Base-by-base conservation (phyloP, 2,113 vertebrate genomes). In the Onychorhynchus coronatus region DNA sequence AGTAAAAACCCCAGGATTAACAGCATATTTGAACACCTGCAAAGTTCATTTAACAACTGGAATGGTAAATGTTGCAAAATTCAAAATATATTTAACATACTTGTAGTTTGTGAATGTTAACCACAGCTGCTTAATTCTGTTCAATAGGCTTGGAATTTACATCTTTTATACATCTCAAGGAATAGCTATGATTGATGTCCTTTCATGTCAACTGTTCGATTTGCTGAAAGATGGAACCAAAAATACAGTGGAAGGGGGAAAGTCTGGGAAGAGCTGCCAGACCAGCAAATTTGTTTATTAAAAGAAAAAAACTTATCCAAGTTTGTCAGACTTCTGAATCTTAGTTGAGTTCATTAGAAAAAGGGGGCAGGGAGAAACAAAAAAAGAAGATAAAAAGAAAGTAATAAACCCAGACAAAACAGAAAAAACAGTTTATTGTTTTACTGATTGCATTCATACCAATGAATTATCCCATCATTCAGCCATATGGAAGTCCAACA, bases 21-120 rank as follows among this genome's bases (percentile, higher is more conserved):
- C 68, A 94, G 93, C 19, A 89, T 95, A 97, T 98, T 97, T 98
- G 97, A 97, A 98, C 98, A 98, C 97, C 98, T 98, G 98, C 97
- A 98, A 98, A 98, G 95, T 95, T 97, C 92, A 97, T 98, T 98
- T 97, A 97, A 97, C 14, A 72, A 96, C 93, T 95, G 62, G 96
- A 98, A 98, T 96, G 94, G 95, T 85, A 97, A 98, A 97, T 94
- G 88, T 97, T 97, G 86, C 91, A 97, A 93, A 97, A 97, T 96
- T 96, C 93, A 97, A 96, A 98, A 97, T 97, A 95, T 96, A 97
- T 97, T 88, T 96, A 93, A 94, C 95, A 94, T 98, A 97, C 97
- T 97, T 97, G 71, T 94, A 91, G 87, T 86, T 96, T 96, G 27
- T 63, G 93, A 97, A 97, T 95, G 92, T 94, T 97, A 97, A 97